phyloP scores from a whole-genome alignment of 2,113 vertebrate species.

The Hemicordylus capensis region DNA sequence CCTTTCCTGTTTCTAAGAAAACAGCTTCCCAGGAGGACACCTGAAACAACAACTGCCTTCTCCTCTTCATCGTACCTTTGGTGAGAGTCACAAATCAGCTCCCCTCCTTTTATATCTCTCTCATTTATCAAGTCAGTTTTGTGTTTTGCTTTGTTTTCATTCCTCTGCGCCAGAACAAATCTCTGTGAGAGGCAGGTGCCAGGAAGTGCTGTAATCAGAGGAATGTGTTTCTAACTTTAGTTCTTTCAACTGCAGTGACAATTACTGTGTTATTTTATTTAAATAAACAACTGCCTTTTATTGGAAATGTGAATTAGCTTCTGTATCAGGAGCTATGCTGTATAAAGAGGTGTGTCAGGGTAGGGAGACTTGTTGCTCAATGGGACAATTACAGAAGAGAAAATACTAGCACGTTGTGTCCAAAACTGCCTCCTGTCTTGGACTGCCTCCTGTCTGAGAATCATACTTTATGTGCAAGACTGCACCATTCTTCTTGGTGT shows the following conservation, averaged over 20 bases:
- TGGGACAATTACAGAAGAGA: not conserved
- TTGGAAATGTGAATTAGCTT: slow-evolving; percentile 39
- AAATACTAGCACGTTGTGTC: not conserved
- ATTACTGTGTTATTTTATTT: slow-evolving; percentile 41
- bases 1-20: slow-evolving; percentile 30
- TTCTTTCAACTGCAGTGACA: slow-evolving; percentile 41
- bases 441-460: not conserved
- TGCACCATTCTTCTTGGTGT: not conserved
- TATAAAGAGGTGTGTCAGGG: not conserved
- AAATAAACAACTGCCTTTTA: slow-evolving; percentile 46
- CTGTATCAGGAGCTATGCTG: slow-evolving; percentile 27
- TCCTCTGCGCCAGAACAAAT: slow-evolving; percentile 51
- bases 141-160: slow-evolving; percentile 60
- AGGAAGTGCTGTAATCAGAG: slow-evolving; percentile 49
- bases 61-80: slow-evolving; percentile 10
- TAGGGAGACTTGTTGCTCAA: not conserved
- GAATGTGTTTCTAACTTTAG: slow-evolving; percentile 54
- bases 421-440: not conserved
- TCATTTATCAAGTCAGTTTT: slow-evolving; percentile 36
- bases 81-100: slow-evolving; percentile 29
- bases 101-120: slow-evolving; percentile 10
- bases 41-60: slow-evolving; percentile 27
- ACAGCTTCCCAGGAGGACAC: slow-evolving; percentile 14
- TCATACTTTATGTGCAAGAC: not conserved
- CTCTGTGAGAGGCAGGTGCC: slow-evolving; percentile 54